Evolutionary conservation across 2,113 vertebrate genomes (phyloP), one percentile per base, ranked within the genome.

Genomic region (Oxyura jamaicensis): DNA sequence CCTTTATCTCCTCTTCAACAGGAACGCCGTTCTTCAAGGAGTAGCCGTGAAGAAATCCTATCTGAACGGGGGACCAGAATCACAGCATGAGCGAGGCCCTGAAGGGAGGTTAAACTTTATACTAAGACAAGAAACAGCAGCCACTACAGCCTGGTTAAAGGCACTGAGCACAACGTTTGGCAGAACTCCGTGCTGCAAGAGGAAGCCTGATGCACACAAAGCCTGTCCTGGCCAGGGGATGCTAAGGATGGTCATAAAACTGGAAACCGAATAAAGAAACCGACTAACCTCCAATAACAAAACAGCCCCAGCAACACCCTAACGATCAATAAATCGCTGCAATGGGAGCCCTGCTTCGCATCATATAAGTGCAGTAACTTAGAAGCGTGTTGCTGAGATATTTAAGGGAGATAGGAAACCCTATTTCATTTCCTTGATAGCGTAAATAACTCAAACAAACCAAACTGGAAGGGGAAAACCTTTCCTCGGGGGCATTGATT

Each of bases 21-120:
- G 60, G 73, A 71, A 1, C 13, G 0, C 0, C 3, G 21, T 53
- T 78, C 41, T 35, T 69, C 50, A 3, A 0, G 0, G 50, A 66
- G 35, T 19, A 19, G 36, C 21, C 20, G 2, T 0, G 28, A n/a
- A 48, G 44, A 3, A 66, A 26, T n/a, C 3, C 41, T 13, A 3
- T 39, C 26, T 8, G 22, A n/a, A n/a, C 13, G 10, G 72, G 39
- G 14, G 33, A 26, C 31, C 55, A 28, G 31, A 25, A 53, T 10
- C 48, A 36, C 48, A 28, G 26, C 42, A 58, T 8, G 18, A 69
- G 58, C 62, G 44, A 4, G 33, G 78, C 81, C 93, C 56, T 10
- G 72, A 31, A 29, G 16, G 84, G 36, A 25, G 13, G n/a, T 42
- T 22, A 23, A 76, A 84, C 73, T 77, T 84, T 13, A 82, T 63